Evolutionary conservation across 53 echinoderm and acorn worm genomes (phyloP), one percentile per base, ranked within the genome.

Genomic region (Astropecten irregularis): DNA sequence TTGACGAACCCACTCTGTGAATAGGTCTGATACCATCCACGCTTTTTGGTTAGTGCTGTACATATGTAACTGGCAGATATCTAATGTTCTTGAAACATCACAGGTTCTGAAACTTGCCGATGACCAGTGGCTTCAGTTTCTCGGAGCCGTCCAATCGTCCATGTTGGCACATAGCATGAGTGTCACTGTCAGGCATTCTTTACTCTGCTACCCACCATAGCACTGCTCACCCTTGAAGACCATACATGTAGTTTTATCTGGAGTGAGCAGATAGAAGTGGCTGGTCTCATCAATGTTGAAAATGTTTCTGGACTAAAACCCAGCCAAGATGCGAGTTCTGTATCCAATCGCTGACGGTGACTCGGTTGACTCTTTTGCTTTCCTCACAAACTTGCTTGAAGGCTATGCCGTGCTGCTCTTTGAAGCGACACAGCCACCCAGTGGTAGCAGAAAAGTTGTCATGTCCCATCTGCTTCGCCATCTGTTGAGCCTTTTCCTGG

Each of bases 271-370:
- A 49, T 62, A 86, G 49, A 71, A 90, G 7, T 82, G 55, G 10
- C 86, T 86, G 14, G 90, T 90, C 68, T 82, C 86, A 26, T 73
- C 66, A 1, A 71, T 86, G 52, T 44, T 86, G 66, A 69, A 85
- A 25, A 90, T 66, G 46, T 81, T 49, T 26, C 48, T 3, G 7
- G 76, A 29, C 21, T 49, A 10, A 22, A 30, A 51, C 4, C 49
- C 51, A 0, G 23, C 2, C 10, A 82, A 33, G 36, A 82, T 49
- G 28, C 66, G 49, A 9, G 25, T 49, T 21, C 46, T 47, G 35
- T 3, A 66, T 9, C 36, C 47, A 79, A 28, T 26, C 23, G 5
- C 20, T 37, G 20, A 51, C 19, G 9, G 33, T 37, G 13, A 16
- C 50, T 9, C 49, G 48, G 16, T 49, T n/a, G 14, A 82, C 49